A percentile compares a stretch with the other conserved stretches of the same genome.
Evolutionary conservation across 2,113 vertebrate genomes (phyloP).

Genomic region (Mesembrinibis cayennensis): DNA sequence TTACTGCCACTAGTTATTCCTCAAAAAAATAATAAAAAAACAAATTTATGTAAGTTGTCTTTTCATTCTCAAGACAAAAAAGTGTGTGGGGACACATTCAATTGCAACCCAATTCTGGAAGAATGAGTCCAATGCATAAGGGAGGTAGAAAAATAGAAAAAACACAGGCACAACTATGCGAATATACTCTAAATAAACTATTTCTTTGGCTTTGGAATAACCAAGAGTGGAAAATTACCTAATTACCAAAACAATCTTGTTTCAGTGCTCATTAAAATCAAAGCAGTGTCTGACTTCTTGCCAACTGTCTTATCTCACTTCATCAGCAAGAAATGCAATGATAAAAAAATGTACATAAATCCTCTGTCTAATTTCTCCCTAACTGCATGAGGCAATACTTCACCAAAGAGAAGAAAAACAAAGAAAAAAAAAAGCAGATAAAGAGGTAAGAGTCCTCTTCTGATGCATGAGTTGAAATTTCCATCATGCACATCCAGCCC

Average conservation of each 20-base stretch:
- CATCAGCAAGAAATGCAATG: not conserved
- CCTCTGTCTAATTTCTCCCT: not conserved
- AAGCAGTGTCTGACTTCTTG: constrained; percentile 25
- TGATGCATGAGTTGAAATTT: not conserved
- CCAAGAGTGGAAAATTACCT: constrained; percentile 51
- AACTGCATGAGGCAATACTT: not conserved
- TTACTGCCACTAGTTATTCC: not conserved
- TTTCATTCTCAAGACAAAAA: not conserved
- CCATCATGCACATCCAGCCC: not conserved
- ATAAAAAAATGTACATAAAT: constrained; percentile 33
- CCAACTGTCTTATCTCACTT: constrained; percentile 42
- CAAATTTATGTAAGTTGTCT: not conserved
- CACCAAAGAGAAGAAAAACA: not conserved
- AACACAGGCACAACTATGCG: not conserved
- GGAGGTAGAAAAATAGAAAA: not conserved
- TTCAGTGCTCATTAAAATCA: constrained; percentile 49
- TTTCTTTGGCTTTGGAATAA: not conserved
- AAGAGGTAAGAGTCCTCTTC: not conserved
- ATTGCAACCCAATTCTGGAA: not conserved
- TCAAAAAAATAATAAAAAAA: not conserved
- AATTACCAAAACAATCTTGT: constrained; percentile 46
- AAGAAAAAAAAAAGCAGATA: not conserved
- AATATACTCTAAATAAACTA: not conserved
- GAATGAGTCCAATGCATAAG: not conserved
- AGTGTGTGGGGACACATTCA: not conserved